A percentile compares a stretch with the other conserved stretches of the same genome.
phyloP scores from a whole-genome alignment of 1,140 invertebrate genomes.

The Saccostrea cuccullata region DNA sequence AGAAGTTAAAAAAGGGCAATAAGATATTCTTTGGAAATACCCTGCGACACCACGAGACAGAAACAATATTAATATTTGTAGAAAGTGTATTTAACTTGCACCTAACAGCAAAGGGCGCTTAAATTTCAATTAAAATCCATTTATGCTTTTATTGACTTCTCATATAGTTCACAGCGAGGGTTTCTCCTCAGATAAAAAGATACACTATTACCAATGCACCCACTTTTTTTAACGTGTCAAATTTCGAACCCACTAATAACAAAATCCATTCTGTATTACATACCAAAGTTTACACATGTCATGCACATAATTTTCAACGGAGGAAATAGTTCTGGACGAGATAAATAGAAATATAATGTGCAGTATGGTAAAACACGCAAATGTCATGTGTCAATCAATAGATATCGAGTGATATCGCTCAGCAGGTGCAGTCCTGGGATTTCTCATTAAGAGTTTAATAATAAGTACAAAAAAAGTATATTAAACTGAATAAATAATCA shows the following conservation, averaged over 20 bases:
- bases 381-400: slow-evolving; percentile 34
- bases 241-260: slow-evolving; percentile 31
- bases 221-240: slow-evolving; percentile 25
- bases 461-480: slow-evolving; percentile 37
- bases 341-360: slow-evolving; percentile 30
- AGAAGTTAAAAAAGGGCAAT: slow-evolving; percentile 31
- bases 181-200: slow-evolving; percentile 24
- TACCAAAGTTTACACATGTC: slow-evolving; percentile 20
- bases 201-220: slow-evolving; percentile 15
- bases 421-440: slow-evolving; percentile 17
- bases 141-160: slow-evolving; percentile 24
- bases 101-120: slow-evolving; percentile 28
- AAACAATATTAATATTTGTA: slow-evolving; percentile 32
- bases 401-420: slow-evolving; percentile 27
- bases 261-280: slow-evolving; percentile 5
- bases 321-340: slow-evolving; percentile 15
- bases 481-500: slow-evolving; percentile 37
- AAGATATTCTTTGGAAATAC: slow-evolving; percentile 26
- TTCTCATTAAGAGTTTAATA: slow-evolving; percentile 35
- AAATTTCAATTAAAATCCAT: slow-evolving; percentile 33
- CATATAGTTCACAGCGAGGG: slow-evolving; percentile 32
- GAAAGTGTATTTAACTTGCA: slow-evolving; percentile 36
- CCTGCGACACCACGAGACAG: neutral
- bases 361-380: slow-evolving; percentile 14
- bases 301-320: slow-evolving; percentile 23